Percentiles rank a stretch among this genome's conserved stretches.
Conservation (phyloP, 2,113 vertebrate species). For the Prionailurus bengalensis region DNA sequence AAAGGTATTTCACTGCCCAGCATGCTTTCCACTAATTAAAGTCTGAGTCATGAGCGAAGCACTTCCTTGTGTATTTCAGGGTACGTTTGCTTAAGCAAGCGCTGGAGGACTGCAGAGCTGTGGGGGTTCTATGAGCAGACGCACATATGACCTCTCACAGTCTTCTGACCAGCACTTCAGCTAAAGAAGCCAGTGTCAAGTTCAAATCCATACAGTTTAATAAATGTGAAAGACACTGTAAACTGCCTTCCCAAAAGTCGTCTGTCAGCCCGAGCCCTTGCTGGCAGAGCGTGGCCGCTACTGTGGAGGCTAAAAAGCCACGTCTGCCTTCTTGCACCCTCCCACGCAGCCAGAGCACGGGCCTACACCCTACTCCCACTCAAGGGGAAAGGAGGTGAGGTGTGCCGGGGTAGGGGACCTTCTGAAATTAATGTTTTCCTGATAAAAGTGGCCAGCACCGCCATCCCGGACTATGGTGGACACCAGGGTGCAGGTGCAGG, state of each 20-base stretch:
- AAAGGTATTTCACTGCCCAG: rapidly evolving
- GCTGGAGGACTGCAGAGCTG: rapidly evolving
- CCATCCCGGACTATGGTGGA: rapidly evolving
- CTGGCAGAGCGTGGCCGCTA: background rate
- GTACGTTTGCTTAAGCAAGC: background rate
- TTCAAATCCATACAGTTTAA: background rate
- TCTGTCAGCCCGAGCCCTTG: background rate
- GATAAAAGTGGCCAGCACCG: rapidly evolving
- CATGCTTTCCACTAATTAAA: background rate
- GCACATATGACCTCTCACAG: background rate
- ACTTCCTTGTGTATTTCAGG: background rate
- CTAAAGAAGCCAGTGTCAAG: background rate
- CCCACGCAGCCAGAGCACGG: too few relatives aligned
- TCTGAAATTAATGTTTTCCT: background rate
- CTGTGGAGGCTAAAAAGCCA: background rate
- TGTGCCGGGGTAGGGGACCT: background rate
- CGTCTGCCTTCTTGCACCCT: rapidly evolving
- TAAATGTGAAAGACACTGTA: too few relatives aligned
- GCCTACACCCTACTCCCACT: rapidly evolving
- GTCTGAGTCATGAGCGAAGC: background rate
- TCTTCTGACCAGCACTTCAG: background rate
- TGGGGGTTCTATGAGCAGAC: rapidly evolving
- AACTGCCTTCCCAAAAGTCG: background rate
- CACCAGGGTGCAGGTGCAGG: rapidly evolving
- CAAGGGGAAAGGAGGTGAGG: rapidly evolving